Evolutionary conservation across 2,888 invertebrate species (phyloP).

Genomic region (Dichetophora obliterata): DNA sequence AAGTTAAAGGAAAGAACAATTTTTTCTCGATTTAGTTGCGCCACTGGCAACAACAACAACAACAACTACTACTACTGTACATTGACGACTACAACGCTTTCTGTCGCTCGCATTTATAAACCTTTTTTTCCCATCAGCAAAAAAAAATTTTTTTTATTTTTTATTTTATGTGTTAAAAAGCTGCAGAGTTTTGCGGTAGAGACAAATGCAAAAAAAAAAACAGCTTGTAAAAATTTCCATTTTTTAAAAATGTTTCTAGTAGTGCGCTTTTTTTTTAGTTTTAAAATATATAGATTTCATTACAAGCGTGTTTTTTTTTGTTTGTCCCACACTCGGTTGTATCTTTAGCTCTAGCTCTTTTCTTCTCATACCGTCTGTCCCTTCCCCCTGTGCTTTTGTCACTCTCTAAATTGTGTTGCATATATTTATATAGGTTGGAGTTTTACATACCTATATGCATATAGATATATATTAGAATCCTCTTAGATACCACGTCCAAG

Average conservation of each 20-base stretch:
- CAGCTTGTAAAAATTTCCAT: background rate
- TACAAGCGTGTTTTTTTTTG: conserved; percentile 24
- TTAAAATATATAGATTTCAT: conserved; percentile 39
- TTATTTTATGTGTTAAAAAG: conserved; percentile 14
- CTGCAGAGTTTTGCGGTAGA: conserved; percentile 16
- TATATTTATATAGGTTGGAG: background rate
- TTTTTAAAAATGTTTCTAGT: conserved; percentile 4
- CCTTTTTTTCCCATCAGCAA: conserved; percentile 34
- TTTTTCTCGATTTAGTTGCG: conserved; percentile 43
- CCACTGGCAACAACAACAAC: conserved; percentile 31
- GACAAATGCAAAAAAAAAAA: background rate
- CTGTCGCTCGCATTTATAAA: conserved; percentile 38
- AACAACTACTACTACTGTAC: background rate
- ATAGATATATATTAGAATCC: too few relatives aligned
- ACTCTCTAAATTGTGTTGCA: background rate
- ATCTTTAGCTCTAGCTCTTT: background rate
- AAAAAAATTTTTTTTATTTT: background rate
- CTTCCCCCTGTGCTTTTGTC: background rate
- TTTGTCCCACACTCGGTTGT: background rate
- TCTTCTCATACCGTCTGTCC: background rate
- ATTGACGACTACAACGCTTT: conserved; percentile 27
- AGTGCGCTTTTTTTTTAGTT: background rate
- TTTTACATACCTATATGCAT: too few relatives aligned
- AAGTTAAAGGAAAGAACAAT: conserved; percentile 41
- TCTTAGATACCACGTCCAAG: too few relatives aligned